phyloP scores from a whole-genome alignment of 2,113 vertebrate genomes.

The Diphyllodes magnificus region DNA sequence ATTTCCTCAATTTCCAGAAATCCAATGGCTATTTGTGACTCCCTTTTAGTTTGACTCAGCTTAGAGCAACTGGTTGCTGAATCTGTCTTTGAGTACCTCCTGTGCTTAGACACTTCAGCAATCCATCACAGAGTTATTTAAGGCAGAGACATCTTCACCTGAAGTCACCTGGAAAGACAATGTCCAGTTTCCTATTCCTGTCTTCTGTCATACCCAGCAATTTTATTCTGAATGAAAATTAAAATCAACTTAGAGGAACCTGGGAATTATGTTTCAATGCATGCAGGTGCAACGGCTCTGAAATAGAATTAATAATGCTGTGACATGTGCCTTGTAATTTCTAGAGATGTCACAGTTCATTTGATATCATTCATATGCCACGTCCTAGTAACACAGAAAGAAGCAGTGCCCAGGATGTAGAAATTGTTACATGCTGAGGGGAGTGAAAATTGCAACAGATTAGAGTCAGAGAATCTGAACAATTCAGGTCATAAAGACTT shows the following conservation, averaged over 20 bases:
- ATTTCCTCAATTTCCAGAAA: not conserved
- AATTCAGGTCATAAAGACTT: not conserved
- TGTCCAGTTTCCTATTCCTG: not conserved
- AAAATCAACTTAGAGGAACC: not conserved
- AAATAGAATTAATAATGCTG: not conserved
- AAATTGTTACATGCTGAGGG: not conserved
- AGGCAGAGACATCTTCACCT: not conserved
- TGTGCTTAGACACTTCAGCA: fast-evolving
- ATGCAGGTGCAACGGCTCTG: not conserved
- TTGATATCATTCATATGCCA: not conserved
- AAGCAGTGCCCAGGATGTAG: not conserved
- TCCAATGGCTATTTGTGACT: not conserved
- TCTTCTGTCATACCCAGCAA: not conserved
- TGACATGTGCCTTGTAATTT: not conserved
- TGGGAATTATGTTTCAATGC: not conserved
- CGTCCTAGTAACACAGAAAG: not conserved
- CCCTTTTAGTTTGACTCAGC: not conserved
- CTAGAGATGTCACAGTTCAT: not conserved
- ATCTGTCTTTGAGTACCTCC: not conserved
- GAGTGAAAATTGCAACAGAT: not conserved
- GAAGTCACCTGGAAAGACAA: not conserved
- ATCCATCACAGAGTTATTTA: not conserved
- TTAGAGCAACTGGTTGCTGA: not conserved
- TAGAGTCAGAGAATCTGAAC: not conserved
- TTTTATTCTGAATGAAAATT: not conserved